Percentiles rank a stretch among this genome's conserved stretches.
These are phyloP conservation scores for Spodoptera littoralis DNA, from an alignment of 2,888 invertebrate species.

Conservation along the genomic window DNA sequence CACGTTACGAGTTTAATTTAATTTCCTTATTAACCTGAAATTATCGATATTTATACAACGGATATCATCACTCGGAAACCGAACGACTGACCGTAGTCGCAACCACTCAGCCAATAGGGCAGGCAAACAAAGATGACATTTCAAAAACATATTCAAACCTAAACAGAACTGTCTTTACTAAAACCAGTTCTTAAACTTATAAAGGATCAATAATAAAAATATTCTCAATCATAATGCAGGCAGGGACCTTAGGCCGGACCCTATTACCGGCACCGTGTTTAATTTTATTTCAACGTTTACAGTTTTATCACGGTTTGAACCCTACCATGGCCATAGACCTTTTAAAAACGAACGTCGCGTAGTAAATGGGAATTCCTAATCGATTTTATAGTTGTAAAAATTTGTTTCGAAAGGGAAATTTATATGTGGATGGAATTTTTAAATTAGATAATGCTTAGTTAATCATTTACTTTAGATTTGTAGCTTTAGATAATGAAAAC, in stretches of 20 bases:
- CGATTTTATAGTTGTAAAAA: slow-evolving; percentile 33
- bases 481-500: not conserved
- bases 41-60: too few species aligned
- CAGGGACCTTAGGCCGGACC: slow-evolving; percentile 30
- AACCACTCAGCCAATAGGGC: too few species aligned
- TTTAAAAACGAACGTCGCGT: slow-evolving; percentile 36
- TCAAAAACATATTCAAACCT: slow-evolving; percentile 20
- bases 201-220: slow-evolving; percentile 42
- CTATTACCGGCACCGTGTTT: slow-evolving; percentile 63
- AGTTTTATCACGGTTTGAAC: slow-evolving; percentile 49
- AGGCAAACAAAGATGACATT: too few species aligned
- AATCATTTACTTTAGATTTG: not conserved
- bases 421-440: too few species aligned
- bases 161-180: slow-evolving; percentile 17
- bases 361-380: slow-evolving; percentile 37
- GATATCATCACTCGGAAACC: too few species aligned
- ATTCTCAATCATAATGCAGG: slow-evolving; percentile 46
- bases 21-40: too few species aligned
- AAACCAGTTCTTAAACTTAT: slow-evolving; percentile 44
- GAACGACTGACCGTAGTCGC: too few species aligned
- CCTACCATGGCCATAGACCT: slow-evolving; percentile 24
- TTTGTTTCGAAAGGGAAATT: not conserved
- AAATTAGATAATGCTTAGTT: not conserved
- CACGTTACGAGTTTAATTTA: too few species aligned
- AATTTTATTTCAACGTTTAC: slow-evolving; percentile 60